These are phyloP conservation scores for Engraulis encrasicolus DNA, from an alignment of 2,113 vertebrate species.

Conservation along the genomic window DNA sequence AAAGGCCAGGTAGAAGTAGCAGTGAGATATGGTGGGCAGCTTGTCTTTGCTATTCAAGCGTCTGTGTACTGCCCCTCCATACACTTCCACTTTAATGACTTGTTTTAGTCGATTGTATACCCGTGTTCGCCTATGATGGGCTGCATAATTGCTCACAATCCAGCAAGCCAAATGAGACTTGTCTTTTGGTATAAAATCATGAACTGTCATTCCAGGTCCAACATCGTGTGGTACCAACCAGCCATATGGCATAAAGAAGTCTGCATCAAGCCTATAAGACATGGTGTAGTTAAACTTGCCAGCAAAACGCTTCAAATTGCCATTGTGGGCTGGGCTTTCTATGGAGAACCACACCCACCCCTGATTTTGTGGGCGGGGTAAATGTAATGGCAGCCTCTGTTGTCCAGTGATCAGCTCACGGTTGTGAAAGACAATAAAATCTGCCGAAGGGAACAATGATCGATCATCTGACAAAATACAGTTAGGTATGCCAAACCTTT, in stretches of 20 bases:
- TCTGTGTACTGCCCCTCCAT: constrained; percentile 74
- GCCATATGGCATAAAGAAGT: constrained; percentile 90
- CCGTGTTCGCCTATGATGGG: constrained; percentile 81
- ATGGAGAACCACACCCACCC: constrained; percentile 97
- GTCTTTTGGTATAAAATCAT: not conserved
- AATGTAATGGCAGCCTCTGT: constrained; percentile 45
- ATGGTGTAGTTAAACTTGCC: constrained; percentile 89
- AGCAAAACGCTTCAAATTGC: constrained; percentile 63
- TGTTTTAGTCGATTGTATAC: constrained; percentile 79
- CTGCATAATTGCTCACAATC: constrained; percentile 92
- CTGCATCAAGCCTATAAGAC: constrained; percentile 83
- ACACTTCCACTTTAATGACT: constrained; percentile 83
- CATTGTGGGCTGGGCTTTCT: constrained; percentile 87
- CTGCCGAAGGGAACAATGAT: constrained; percentile 64
- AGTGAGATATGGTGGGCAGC: constrained; percentile 74
- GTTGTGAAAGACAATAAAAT: constrained; percentile 87
- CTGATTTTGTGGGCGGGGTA: constrained; percentile 73
- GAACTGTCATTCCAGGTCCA: not conserved
- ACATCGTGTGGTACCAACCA: constrained; percentile 66
- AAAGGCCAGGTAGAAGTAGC: constrained; percentile 94
- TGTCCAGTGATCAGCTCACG: constrained; percentile 72
- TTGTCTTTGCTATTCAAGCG: constrained; percentile 53
- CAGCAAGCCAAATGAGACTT: constrained; percentile 59
- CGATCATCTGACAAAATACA: constrained; percentile 79
- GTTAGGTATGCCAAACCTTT: constrained; percentile 69